Percentiles rank a stretch among this genome's conserved stretches.
phyloP scores from a whole-genome alignment of 1,140 invertebrate genomes.

The Diploscapter pachys region DNA sequence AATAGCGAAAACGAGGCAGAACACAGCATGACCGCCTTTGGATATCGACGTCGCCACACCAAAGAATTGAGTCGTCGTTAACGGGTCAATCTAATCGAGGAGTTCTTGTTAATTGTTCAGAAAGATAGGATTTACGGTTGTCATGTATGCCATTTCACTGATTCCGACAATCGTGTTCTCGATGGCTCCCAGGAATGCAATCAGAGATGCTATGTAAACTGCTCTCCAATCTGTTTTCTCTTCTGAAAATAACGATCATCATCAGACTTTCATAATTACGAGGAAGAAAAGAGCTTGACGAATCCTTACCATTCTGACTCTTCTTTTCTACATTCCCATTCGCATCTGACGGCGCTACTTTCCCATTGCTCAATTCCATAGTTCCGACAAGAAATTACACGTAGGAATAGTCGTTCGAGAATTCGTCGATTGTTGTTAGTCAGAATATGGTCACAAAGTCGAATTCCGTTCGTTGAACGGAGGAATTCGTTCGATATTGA shows the following conservation, averaged over 20 bases:
- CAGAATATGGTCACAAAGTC: no score
- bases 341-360: no score
- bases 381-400: no score
- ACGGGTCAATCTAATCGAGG: constrained; percentile 18
- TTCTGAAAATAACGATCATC: not conserved
- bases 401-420: no score
- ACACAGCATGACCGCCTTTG: constrained; percentile 24
- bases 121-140: constrained; percentile 4
- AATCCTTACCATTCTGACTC: no score
- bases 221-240: constrained; percentile 15
- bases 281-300: no score
- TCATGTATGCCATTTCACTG: constrained; percentile 27
- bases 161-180: constrained; percentile 28
- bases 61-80: constrained; percentile 22
- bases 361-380: no score
- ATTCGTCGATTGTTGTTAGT: no score
- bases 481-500: no score
- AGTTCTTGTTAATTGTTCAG: constrained; percentile 5
- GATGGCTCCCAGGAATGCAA: constrained; percentile 13
- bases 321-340: no score
- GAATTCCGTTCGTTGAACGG: no score
- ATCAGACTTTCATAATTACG: not conserved
- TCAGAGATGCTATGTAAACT: constrained; percentile 10
- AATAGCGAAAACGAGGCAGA: constrained; percentile 20
- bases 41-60: constrained; percentile 22